phyloP scores from a whole-genome alignment of 92 coral and sea anemone genomes.

The Hydrozoanthus gracilis region DNA sequence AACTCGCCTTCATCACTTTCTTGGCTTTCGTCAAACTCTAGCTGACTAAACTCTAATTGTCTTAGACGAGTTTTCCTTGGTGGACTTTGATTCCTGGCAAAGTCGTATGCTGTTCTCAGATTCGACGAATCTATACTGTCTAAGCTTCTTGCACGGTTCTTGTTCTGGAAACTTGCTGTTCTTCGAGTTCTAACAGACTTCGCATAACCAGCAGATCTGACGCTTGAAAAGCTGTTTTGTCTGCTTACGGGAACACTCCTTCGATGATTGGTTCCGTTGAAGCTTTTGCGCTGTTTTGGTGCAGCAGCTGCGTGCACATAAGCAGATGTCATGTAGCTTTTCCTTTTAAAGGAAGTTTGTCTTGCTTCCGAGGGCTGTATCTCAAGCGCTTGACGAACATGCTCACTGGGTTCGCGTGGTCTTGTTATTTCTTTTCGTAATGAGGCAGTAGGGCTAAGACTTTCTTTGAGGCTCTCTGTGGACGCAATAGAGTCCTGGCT shows the following conservation, averaged over 20 bases:
- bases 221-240: constrained; percentile 19
- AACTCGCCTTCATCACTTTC: constrained; percentile 13
- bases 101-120: constrained; percentile 74
- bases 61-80: constrained; percentile 41
- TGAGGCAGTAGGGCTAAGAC: background rate
- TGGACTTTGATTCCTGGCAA: constrained; percentile 39
- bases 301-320: constrained; percentile 60
- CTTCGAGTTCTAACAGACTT: constrained; percentile 1
- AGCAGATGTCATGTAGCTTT: constrained; percentile 58
- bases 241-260: constrained; percentile 33
- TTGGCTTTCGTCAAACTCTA: constrained; percentile 45
- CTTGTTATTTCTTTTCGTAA: background rate
- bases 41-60: constrained; percentile 52
- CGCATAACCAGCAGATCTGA: background rate
- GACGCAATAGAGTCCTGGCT: constrained; percentile 44
- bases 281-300: constrained; percentile 63
- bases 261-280: constrained; percentile 56
- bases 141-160: constrained; percentile 32
- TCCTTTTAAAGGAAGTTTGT: background rate
- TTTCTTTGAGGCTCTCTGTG: constrained; percentile 19
- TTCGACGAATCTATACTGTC: constrained; percentile 7
- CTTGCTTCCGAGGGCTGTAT: background rate
- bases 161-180: background rate
- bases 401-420: background rate
- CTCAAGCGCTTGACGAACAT: background rate